Conservation (phyloP, 92 coral and sea anemone genomes). For the Siderastrea siderea region DNA sequence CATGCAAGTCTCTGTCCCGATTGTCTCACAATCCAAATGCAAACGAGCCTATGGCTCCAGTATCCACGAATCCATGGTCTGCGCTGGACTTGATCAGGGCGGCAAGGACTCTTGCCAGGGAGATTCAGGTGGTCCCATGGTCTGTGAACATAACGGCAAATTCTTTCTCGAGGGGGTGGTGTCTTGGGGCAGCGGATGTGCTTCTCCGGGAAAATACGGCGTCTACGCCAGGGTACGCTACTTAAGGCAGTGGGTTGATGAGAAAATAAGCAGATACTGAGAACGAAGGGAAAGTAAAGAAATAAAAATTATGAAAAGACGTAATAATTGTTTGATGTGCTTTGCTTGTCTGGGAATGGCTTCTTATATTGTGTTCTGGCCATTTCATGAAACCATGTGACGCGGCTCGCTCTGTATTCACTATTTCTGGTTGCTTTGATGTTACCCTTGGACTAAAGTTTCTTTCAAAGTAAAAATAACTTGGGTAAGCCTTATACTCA, state of each 20-base stretch:
- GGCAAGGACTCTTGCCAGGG: slow-evolving; percentile 86
- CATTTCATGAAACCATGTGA: too few species aligned
- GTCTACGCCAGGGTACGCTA: slow-evolving; percentile 77
- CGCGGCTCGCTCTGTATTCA: too few species aligned
- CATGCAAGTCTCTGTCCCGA: slow-evolving; percentile 81
- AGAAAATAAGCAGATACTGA: slow-evolving; percentile 30
- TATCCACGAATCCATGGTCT: slow-evolving; percentile 83
- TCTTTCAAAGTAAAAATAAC: too few species aligned
- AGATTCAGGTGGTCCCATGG: slow-evolving; percentile 86
- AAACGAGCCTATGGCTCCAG: slow-evolving; percentile 54
- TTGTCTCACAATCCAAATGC: slow-evolving; percentile 65
- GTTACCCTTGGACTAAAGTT: too few species aligned
- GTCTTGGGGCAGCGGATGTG: slow-evolving; percentile 82
- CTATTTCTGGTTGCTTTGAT: too few species aligned
- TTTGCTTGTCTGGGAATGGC: too few species aligned
- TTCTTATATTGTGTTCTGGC: too few species aligned
- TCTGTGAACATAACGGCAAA: slow-evolving; percentile 78
- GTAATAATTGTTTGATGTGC: not conserved
- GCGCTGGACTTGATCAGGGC: slow-evolving; percentile 79
- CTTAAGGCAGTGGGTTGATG: slow-evolving; percentile 55
- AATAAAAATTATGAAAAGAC: not conserved
- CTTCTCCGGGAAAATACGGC: slow-evolving; percentile 72
- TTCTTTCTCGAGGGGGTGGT: slow-evolving; percentile 78
- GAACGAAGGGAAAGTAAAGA: not conserved
- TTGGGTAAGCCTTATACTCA: too few species aligned